Conservation (phyloP, 2,113 vertebrate genomes). For the Felis chaus region DNA sequence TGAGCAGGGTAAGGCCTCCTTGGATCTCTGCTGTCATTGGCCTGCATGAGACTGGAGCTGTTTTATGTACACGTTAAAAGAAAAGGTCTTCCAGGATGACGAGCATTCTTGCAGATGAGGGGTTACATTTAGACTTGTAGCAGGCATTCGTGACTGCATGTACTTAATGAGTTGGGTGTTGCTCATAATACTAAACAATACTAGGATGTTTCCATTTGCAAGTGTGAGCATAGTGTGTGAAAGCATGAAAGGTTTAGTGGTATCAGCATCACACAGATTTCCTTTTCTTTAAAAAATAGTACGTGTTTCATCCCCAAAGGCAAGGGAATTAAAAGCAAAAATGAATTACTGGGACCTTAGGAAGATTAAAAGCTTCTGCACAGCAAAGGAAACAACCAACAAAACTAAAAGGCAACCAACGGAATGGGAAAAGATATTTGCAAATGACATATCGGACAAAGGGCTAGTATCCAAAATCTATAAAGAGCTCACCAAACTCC, state of each 20-base stretch:
- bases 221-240: rapidly evolving
- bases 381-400: no score
- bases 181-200: neutral
- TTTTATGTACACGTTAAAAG: neutral
- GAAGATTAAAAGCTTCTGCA: no score
- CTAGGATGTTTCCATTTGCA: neutral
- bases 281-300: neutral
- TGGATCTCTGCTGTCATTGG: neutral
- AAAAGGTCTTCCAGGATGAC: neutral
- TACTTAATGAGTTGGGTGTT: neutral
- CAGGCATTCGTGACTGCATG: neutral
- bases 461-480: no score
- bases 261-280: neutral
- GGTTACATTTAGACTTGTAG: neutral
- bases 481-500: no score
- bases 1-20: no score
- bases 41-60: neutral
- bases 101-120: neutral
- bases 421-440: no score
- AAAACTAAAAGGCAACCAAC: no score
- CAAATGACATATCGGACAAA: no score
- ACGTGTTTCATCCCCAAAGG: no score
- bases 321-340: no score
- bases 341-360: no score
- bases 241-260: neutral